Conservation (phyloP, 2,797 vertebrate genomes). For the Poeciliopsis infans region DNA sequence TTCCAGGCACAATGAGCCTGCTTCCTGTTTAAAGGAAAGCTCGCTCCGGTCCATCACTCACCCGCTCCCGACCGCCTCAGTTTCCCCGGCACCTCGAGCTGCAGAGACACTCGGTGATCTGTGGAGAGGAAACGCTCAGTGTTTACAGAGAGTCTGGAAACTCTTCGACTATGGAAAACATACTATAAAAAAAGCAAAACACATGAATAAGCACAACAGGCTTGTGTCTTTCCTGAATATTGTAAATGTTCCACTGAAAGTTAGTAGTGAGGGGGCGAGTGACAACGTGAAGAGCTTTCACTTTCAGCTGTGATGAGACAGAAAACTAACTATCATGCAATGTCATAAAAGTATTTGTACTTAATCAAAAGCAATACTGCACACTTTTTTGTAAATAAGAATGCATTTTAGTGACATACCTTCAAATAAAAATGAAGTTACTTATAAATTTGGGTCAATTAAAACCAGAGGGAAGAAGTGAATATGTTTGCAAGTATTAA, state of each 20-base stretch:
- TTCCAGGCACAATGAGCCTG: slow-evolving; percentile 81
- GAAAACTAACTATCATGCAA: neutral
- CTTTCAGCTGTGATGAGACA: neutral
- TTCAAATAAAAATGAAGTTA: neutral
- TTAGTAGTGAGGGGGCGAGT: neutral
- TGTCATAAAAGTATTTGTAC: neutral
- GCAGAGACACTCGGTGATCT: neutral
- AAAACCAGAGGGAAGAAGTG: neutral
- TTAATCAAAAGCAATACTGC: neutral
- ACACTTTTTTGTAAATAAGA: neutral
- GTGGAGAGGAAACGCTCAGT: neutral
- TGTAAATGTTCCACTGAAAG: neutral
- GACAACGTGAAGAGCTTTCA: slow-evolving; percentile 12
- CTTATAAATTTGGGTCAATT: neutral
- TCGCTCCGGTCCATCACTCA: slow-evolving; percentile 39
- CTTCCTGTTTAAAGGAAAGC: slow-evolving; percentile 82
- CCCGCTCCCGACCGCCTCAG: slow-evolving; percentile 48
- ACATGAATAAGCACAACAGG: neutral
- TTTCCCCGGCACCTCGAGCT: slow-evolving; percentile 19
- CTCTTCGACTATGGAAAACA: neutral
- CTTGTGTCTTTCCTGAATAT: neutral
- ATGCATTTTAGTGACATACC: neutral
- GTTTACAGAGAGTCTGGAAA: neutral
- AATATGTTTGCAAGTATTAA: neutral
- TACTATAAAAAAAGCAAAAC: neutral